phyloP scores from a whole-genome alignment of 2,888 invertebrate genomes.

The Spodoptera exigua region DNA sequence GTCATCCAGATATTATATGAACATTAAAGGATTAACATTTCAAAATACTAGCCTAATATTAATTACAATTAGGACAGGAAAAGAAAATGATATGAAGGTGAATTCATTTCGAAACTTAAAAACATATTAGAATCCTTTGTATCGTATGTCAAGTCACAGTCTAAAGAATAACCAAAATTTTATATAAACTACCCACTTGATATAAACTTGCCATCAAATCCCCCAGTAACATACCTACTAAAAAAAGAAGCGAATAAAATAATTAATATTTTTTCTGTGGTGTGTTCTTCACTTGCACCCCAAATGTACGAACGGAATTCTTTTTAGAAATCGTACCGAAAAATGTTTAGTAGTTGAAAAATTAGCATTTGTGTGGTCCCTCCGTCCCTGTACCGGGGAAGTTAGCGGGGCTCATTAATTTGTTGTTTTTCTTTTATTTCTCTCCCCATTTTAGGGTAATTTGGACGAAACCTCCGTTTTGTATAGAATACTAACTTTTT shows the following conservation, averaged over 20 bases:
- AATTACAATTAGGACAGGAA: too few species aligned
- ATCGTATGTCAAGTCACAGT: too few species aligned
- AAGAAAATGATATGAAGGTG: too few species aligned
- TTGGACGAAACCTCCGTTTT: conserved; percentile 52
- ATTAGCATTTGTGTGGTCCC: conserved; percentile 78
- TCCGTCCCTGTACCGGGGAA: conserved; percentile 39
- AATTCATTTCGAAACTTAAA: too few species aligned
- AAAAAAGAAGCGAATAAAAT: background rate
- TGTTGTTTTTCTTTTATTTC: conserved; percentile 61
- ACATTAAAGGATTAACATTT: too few species aligned
- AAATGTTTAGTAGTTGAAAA: conserved; percentile 78
- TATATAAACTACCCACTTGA: too few species aligned
- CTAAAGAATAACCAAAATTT: too few species aligned
- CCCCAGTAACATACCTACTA: too few species aligned
- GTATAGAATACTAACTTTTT: conserved; percentile 33
- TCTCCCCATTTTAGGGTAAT: conserved; percentile 59
- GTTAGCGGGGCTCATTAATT: conserved; percentile 64
- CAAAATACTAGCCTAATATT: too few species aligned
- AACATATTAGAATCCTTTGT: too few species aligned
- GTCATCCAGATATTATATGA: too few species aligned
- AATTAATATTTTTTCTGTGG: background rate
- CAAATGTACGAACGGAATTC: conserved; percentile 59
- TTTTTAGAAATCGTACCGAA: conserved; percentile 69
- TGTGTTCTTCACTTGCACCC: conserved; percentile 26
- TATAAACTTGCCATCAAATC: too few species aligned